These are phyloP conservation scores for Saguinus imperator DNA, from an alignment of 2,113 vertebrate species.

Conservation along the genomic window DNA sequence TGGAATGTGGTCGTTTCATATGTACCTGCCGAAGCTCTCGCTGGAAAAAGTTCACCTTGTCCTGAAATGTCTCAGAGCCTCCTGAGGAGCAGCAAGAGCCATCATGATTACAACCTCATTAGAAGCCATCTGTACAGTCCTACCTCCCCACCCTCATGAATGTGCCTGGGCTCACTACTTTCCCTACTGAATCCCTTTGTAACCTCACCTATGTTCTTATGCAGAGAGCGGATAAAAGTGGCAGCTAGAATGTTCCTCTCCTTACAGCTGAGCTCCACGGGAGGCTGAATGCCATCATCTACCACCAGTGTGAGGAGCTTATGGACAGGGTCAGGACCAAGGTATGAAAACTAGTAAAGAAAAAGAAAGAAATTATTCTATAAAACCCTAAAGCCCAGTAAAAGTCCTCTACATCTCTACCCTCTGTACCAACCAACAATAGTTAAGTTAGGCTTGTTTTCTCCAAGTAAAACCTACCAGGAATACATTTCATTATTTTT, in stretches of 20 bases:
- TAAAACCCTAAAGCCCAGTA: conserved; percentile 67
- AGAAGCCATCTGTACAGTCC: neutral
- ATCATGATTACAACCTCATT: neutral
- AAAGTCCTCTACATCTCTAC: conserved; percentile 34
- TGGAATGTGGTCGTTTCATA: conserved; percentile 95
- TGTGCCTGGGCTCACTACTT: neutral
- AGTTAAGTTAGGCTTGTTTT: neutral
- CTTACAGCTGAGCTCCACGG: conserved; percentile 98
- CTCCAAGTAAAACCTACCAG: neutral
- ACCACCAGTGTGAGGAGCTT: conserved; percentile 96
- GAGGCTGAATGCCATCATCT: conserved; percentile 98
- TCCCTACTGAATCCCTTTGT: neutral
- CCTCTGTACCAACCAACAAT: neutral
- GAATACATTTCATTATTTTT: neutral
- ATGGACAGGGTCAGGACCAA: conserved; percentile 95
- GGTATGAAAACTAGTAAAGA: conserved; percentile 93
- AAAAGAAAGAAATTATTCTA: conserved; percentile 44
- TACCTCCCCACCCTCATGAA: neutral
- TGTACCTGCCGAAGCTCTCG: conserved; percentile 96
- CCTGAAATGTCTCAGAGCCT: conserved; percentile 98
- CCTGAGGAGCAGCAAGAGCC: conserved; percentile 83
- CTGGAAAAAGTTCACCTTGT: conserved; percentile 99
- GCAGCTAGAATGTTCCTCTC: conserved; percentile 99
- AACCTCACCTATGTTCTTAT: conserved; percentile 96
- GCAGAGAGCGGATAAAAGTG: conserved; percentile 97